Conservation (phyloP, 2,888 invertebrate genomes). For the Napeogenes inachia region DNA sequence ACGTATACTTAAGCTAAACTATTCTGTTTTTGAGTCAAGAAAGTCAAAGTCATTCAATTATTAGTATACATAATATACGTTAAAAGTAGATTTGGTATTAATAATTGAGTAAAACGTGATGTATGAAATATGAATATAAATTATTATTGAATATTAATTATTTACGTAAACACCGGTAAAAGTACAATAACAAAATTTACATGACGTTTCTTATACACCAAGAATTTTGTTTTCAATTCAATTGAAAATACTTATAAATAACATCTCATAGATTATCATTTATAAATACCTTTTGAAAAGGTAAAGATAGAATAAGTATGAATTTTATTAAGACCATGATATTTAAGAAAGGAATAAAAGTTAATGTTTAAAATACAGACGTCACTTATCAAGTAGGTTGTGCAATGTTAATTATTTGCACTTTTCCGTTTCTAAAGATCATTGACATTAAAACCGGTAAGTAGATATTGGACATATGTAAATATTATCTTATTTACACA, state of each 20-base stretch:
- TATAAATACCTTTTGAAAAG: too few species aligned
- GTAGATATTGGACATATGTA: constrained; percentile 18
- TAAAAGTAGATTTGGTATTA: background rate
- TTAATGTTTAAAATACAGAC: too few species aligned
- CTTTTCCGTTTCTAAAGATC: constrained; percentile 21
- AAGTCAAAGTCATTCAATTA: background rate
- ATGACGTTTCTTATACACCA: background rate
- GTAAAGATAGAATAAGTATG: too few species aligned
- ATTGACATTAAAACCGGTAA: constrained; percentile 22
- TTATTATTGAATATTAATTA: constrained; percentile 9
- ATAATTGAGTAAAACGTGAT: background rate
- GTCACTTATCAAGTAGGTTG: background rate
- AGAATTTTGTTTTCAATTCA: background rate
- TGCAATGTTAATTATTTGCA: constrained; percentile 22
- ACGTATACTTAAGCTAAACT: background rate
- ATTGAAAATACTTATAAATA: background rate
- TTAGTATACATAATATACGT: background rate
- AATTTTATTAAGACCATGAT: too few species aligned
- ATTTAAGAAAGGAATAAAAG: too few species aligned
- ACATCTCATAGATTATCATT: too few species aligned
- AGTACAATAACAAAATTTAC: background rate
- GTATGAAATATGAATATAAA: constrained; percentile 9
- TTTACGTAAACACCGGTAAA: constrained; percentile 3
- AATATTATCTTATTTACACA: constrained; percentile 25
- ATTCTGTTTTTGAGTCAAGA: background rate